These are phyloP conservation scores for Drosophila pruinosa DNA, from an alignment of 1,140 invertebrate species.

Conservation along the genomic window DNA sequence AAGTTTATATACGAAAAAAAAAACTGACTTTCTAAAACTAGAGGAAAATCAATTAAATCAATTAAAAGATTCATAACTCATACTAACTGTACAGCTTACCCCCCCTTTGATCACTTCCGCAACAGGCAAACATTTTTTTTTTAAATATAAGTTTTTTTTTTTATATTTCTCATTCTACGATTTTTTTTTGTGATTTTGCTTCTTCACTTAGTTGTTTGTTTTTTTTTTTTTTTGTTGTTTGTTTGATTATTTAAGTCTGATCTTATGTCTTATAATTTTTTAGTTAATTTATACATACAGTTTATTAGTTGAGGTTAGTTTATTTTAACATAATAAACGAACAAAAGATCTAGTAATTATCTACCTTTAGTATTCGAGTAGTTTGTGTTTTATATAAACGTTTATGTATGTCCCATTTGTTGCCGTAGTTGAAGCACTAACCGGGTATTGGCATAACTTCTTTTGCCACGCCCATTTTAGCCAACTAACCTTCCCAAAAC, in stretches of 20 bases:
- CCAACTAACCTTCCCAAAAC: conserved; percentile 1
- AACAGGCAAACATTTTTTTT: neutral
- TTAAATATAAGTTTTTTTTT: conserved; percentile 9
- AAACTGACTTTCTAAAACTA: conserved; percentile 22
- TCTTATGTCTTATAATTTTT: conserved; percentile 10
- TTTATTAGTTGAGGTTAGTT: conserved; percentile 30
- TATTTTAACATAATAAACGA: conserved; percentile 1
- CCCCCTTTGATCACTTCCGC: neutral
- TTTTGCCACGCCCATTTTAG: conserved; percentile 12
- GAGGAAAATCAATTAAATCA: conserved; percentile 1
- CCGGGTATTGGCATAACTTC: conserved; percentile 5
- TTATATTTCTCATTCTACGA: conserved; percentile 2
- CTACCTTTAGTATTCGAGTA: conserved; percentile 32
- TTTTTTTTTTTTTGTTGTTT: conserved; percentile 60
- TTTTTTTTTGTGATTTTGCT: conserved; percentile 30
- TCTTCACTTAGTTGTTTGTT: conserved; percentile 14
- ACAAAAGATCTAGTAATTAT: conserved; percentile 31
- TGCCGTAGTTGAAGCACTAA: conserved; percentile 29
- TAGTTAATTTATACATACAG: conserved; percentile 16
- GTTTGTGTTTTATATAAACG: conserved; percentile 24
- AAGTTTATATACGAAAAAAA: conserved; percentile 13
- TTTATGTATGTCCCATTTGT: conserved; percentile 12
- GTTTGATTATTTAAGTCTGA: conserved; percentile 9
- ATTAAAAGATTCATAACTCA: conserved; percentile 25
- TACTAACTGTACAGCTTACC: conserved; percentile 13